Base-by-base conservation (phyloP, 2,113 vertebrate species). In the Archocentrus centrarchus region DNA sequence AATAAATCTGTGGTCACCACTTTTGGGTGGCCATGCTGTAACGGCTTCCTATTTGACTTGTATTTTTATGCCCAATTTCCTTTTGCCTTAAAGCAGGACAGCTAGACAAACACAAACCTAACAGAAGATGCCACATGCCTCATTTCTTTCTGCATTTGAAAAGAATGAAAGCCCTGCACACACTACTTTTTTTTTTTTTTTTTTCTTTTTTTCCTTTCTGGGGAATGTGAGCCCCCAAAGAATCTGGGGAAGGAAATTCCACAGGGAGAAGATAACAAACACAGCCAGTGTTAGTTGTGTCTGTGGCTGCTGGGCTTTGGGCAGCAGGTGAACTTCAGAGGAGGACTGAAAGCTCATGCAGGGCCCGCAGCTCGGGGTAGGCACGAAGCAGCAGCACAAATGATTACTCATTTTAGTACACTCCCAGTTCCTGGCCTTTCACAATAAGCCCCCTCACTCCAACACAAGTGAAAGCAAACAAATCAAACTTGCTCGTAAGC, bases 221-320 rank as follows among this genome's bases (percentile, higher is more conserved):
- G 79, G 87, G 93, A 94, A 95, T 90, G 91, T 78, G 79, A 92
- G 90, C 89, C 86, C 88, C 85, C 20, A 59, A 92, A 89, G 95
- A 93, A 94, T 94, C 92, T 89, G 78, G 88, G 82, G 82, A 90
- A 94, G 94, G 93, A 95, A 95, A 96, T 96, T 96, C 95, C 94
- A 89, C 70, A 1, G 13, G 77, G 84, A 80, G 91, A 91, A 95
- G 93, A 95, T 93, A 96, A 94, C 85, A 94, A 94, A 92, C 93
- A 89, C 32, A 59, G 80, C 84, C 79, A 53, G 87, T 80, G 81
- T 91, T 85, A 85, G 94, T 92, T 93, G 91, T 94, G 92, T 94
- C 93, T 88, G 84, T 68, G 66, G 81, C 77, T 44, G 35, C 1
- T 55, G 9, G 59, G 68, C 70, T 83, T 68, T 66, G 75, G 83